Evolutionary conservation across 2,888 invertebrate species (phyloP).

Genomic region (Proisotoma minuta): DNA sequence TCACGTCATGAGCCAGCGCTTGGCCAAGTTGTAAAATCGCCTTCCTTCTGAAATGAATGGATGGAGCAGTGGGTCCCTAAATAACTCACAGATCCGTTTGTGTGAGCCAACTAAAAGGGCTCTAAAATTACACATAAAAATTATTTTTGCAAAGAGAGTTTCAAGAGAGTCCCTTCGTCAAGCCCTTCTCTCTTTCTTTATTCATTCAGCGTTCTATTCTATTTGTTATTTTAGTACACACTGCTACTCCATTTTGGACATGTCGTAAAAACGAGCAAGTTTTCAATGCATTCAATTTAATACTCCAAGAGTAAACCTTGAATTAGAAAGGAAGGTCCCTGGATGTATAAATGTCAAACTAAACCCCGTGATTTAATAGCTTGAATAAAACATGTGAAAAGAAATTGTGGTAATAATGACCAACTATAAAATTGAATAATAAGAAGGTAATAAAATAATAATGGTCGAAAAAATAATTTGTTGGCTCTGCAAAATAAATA

Average conservation of each 20-base stretch:
- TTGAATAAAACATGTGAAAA: neutral
- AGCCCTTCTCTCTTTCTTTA: neutral
- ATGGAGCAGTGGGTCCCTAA: neutral
- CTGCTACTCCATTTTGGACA: too few relatives aligned
- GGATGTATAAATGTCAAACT: neutral
- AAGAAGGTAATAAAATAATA: neutral
- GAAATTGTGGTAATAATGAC: neutral
- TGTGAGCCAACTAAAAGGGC: neutral
- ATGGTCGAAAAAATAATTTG: neutral
- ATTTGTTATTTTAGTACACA: neutral
- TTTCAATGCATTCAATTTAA: too few relatives aligned
- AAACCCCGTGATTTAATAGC: neutral
- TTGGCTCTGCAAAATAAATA: neutral
- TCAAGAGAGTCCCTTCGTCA: too few relatives aligned
- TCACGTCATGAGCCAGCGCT: neutral
- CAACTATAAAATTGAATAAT: neutral
- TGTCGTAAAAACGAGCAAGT: too few relatives aligned
- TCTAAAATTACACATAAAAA: neutral
- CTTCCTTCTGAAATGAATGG: neutral
- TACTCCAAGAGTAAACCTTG: too few relatives aligned
- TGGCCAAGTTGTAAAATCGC: constrained; percentile 1
- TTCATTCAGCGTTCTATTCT: neutral
- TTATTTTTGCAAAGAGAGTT: neutral
- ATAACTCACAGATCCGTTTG: neutral
- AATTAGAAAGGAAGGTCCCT: neutral